A percentile compares a stretch with the other conserved stretches of the same genome.
phyloP scores from a whole-genome alignment of 2,113 vertebrate species.

The Aythya baeri region DNA sequence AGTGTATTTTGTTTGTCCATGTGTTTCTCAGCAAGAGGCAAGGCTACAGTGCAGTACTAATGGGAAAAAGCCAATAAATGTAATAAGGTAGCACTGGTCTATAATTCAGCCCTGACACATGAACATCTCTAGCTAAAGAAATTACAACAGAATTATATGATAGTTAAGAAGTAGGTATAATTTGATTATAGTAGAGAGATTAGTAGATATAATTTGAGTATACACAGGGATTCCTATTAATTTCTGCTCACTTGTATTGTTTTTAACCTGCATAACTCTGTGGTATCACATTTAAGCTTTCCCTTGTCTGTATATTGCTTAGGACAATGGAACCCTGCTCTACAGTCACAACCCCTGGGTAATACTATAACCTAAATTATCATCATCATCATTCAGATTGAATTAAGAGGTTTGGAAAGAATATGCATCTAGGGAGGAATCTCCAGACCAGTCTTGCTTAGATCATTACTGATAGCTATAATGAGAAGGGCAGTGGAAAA shows the following conservation, averaged over 20 bases:
- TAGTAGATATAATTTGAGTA: not conserved
- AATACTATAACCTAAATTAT: constrained; percentile 56
- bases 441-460: constrained; percentile 3
- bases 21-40: not conserved
- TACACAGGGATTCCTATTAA: not conserved
- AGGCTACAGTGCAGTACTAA: not conserved
- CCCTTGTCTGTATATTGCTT: not conserved
- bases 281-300: not conserved
- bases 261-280: not conserved
- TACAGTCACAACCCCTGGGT: not conserved
- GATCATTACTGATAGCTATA: constrained; percentile 34
- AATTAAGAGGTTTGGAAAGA: constrained; percentile 58
- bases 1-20: not conserved
- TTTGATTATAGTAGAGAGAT: not conserved
- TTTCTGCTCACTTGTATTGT: not conserved
- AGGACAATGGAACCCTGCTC: constrained; percentile 6
- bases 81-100: not conserved
- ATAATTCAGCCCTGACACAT: not conserved
- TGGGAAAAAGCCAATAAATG: not conserved
- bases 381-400: constrained; percentile 57
- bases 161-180: not conserved
- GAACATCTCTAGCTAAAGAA: not conserved
- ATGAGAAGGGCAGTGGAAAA: constrained; percentile 40
- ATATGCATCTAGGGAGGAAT: constrained; percentile 47
- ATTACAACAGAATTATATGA: not conserved